Percentiles rank a stretch among this genome's conserved stretches.
phyloP scores from a whole-genome alignment of 2,113 vertebrate genomes.

The Leucoraja erinaceus region DNA sequence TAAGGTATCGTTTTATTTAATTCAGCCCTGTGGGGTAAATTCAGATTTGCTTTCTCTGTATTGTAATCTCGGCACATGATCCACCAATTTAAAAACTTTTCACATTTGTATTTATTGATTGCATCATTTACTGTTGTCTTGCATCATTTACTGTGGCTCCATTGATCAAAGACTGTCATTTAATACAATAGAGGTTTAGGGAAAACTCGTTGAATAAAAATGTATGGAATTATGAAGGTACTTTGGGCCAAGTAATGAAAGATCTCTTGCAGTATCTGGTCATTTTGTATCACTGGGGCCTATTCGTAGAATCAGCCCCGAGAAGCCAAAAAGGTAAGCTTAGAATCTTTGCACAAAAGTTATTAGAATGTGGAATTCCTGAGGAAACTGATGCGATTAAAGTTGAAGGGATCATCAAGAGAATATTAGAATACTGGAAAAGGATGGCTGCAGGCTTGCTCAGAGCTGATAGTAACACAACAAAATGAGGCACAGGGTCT shows the following conservation, averaged over 20 bases:
- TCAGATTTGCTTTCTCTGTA: neutral
- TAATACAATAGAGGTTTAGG: neutral
- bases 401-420: neutral
- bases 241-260: neutral
- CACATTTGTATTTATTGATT: neutral
- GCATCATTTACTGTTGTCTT: neutral
- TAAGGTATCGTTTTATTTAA: neutral
- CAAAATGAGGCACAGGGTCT: neutral
- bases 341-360: too few species aligned
- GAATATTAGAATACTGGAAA: neutral
- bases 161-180: neutral
- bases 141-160: neutral
- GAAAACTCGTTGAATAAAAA: neutral
- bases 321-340: neutral
- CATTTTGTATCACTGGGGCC: neutral
- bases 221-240: neutral
- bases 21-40: neutral
- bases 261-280: neutral
- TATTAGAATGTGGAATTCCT: neutral
- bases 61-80: neutral
- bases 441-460: neutral
- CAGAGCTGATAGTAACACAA: neutral
- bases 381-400: neutral
- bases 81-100: neutral
- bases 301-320: neutral